These are phyloP conservation scores for Fringilla coelebs DNA, from an alignment of 2,797 vertebrate genomes.

Conservation along the genomic window DNA sequence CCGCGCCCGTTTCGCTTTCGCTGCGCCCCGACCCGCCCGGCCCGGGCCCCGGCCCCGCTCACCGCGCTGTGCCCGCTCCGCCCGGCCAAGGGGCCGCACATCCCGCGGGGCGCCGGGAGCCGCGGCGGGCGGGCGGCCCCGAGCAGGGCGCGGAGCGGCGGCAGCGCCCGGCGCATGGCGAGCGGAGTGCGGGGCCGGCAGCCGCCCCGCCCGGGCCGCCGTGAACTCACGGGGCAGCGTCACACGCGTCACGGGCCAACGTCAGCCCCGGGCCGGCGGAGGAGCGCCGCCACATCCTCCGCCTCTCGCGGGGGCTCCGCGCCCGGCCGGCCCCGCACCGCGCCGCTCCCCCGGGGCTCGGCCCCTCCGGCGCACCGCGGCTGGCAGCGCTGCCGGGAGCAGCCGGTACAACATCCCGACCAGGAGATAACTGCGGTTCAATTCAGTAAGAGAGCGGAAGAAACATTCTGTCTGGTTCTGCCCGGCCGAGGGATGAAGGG, in stretches of 20 bases:
- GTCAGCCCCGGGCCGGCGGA: not conserved
- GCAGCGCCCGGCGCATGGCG: not conserved
- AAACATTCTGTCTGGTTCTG: not conserved
- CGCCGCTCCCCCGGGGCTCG: not conserved
- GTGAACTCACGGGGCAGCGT: not conserved
- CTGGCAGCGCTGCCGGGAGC: not conserved
- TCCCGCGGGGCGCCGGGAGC: not conserved
- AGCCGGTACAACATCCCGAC: accelerated
- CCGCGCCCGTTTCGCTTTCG: not conserved
- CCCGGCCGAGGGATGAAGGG: not conserved
- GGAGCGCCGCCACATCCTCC: not conserved
- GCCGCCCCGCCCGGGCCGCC: not conserved
- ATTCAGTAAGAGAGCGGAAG: too few species aligned
- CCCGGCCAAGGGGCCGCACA: not conserved
- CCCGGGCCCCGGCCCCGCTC: not conserved
- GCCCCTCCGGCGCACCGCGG: not conserved
- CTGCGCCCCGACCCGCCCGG: not conserved
- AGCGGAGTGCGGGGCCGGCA: not conserved
- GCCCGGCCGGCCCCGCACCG: not conserved
- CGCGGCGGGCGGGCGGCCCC: not conserved
- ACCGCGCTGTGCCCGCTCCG: not conserved
- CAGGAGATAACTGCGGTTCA: accelerated
- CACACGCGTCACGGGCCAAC: not conserved
- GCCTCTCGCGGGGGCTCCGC: not conserved
- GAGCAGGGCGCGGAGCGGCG: not conserved